A percentile compares a stretch with the other conserved stretches of the same genome.
phyloP scores from a whole-genome alignment of 2,888 invertebrate genomes.

The Caenorhabditis sulstoni region DNA sequence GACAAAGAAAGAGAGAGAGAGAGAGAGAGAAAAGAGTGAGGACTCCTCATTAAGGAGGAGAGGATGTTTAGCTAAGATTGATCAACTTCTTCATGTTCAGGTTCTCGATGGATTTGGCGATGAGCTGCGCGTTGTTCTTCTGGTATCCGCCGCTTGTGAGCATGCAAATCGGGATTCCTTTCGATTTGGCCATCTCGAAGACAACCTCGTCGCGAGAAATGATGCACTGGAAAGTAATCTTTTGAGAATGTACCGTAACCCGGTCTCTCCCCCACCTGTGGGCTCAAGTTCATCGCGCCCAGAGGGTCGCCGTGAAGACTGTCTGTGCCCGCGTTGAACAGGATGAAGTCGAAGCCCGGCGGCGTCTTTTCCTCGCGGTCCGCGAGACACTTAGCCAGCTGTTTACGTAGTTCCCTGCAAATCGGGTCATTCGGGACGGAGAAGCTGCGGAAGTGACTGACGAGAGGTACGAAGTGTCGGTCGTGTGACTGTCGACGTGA shows the following conservation, averaged over 20 bases:
- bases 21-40: background rate
- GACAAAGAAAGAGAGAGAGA: background rate
- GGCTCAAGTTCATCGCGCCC: conserved; percentile 86
- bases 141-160: conserved; percentile 89
- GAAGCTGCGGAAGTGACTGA: conserved; percentile 18
- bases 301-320: conserved; percentile 88
- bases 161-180: conserved; percentile 74
- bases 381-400: conserved; percentile 44
- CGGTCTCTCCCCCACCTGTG: conserved; percentile 83
- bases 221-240: conserved; percentile 85
- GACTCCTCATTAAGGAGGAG: no score
- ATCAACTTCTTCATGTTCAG: conserved; percentile 83
- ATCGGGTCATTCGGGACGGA: conserved; percentile 21
- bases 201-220: conserved; percentile 90
- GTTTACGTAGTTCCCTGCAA: conserved; percentile 41
- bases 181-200: conserved; percentile 85
- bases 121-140: conserved; percentile 87
- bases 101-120: conserved; percentile 90
- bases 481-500: conserved; percentile 45
- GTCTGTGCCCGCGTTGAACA: conserved; percentile 96
- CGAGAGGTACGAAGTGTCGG: conserved; percentile 47
- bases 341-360: conserved; percentile 86
- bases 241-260: background rate
- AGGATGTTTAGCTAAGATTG: conserved; percentile 60
- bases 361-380: conserved; percentile 23